A percentile compares a stretch with the other conserved stretches of the same genome.
phyloP scores from a whole-genome alignment of 2,113 vertebrate species.

The Rhineura floridana region DNA sequence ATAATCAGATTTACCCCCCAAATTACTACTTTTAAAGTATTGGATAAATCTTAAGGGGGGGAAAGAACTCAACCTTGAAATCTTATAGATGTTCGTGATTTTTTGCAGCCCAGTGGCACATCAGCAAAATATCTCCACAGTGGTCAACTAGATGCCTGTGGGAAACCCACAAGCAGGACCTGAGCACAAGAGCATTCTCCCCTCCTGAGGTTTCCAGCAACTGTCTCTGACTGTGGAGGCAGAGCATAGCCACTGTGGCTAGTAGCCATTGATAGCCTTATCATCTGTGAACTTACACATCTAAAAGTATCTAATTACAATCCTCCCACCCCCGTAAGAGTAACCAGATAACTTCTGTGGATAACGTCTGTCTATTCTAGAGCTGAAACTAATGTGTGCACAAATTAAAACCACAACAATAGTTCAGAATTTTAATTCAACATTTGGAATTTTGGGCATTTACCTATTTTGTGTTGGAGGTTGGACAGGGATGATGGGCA shows the following conservation, averaged over 20 bases:
- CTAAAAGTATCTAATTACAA: slow-evolving; percentile 67
- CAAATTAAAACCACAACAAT: not conserved
- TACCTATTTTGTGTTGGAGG: not conserved
- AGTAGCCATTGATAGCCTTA: too few species aligned
- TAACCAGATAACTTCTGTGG: slow-evolving; percentile 26
- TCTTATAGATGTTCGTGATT: slow-evolving; percentile 22
- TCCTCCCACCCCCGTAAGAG: not conserved
- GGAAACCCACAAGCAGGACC: too few species aligned
- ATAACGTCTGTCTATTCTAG: not conserved
- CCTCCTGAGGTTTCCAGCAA: too few species aligned
- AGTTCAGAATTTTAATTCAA: not conserved
- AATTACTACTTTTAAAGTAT: slow-evolving; percentile 33
- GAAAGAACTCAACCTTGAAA: slow-evolving; percentile 13
- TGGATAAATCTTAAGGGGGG: slow-evolving; percentile 50
- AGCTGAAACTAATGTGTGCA: not conserved
- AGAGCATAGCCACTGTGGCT: too few species aligned
- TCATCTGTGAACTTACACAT: slow-evolving; percentile 70
- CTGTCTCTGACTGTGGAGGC: too few species aligned
- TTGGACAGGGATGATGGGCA: too few species aligned
- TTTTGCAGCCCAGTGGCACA: slow-evolving; percentile 60
- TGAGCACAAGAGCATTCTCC: too few species aligned
- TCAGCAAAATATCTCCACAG: slow-evolving; percentile 65
- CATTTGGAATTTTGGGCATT: not conserved
- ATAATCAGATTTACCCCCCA: slow-evolving; percentile 44
- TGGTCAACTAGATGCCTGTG: too few species aligned